Evolutionary conservation across 2,888 invertebrate species (phyloP).

Genomic region (Caenorhabditis drosophilae): DNA sequence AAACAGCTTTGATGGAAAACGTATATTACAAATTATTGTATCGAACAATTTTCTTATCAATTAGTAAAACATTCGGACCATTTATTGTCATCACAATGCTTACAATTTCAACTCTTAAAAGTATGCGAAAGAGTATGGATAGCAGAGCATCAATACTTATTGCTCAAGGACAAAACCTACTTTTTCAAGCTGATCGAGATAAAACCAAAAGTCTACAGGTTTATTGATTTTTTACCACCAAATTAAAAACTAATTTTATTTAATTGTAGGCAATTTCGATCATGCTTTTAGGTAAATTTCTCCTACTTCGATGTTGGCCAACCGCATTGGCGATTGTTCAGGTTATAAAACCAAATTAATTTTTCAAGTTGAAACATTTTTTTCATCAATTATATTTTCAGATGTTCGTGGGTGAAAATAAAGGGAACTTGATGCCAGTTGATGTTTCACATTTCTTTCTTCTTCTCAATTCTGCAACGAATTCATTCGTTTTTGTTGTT

Average conservation of each 20-base stretch:
- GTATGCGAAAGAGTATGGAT: slow-evolving; percentile 57
- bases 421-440: slow-evolving; percentile 10
- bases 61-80: slow-evolving; percentile 57
- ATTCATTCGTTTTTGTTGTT: slow-evolving; percentile 57
- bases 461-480: slow-evolving; percentile 58
- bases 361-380: too few species aligned
- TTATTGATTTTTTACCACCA: neutral
- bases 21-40: slow-evolving; percentile 45
- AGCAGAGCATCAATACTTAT: slow-evolving; percentile 53
- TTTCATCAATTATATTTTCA: too few species aligned
- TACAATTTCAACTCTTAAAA: slow-evolving; percentile 43
- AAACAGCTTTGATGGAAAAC: slow-evolving; percentile 35
- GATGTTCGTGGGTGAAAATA: slow-evolving; percentile 17
- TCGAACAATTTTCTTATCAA: slow-evolving; percentile 44
- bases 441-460: slow-evolving; percentile 45
- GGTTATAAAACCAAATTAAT: slow-evolving; percentile 18
- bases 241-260: neutral
- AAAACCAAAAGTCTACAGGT: slow-evolving; percentile 59
- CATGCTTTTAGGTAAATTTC: slow-evolving; percentile 56
- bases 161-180: slow-evolving; percentile 54
- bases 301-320: slow-evolving; percentile 55
- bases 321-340: slow-evolving; percentile 41
- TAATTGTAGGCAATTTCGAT: slow-evolving; percentile 51
- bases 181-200: slow-evolving; percentile 55
- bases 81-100: slow-evolving; percentile 52